Evolutionary conservation across 2,797 vertebrate genomes (phyloP), one percentile per base, ranked within the genome.

Genomic region (Nasua narica): DNA sequence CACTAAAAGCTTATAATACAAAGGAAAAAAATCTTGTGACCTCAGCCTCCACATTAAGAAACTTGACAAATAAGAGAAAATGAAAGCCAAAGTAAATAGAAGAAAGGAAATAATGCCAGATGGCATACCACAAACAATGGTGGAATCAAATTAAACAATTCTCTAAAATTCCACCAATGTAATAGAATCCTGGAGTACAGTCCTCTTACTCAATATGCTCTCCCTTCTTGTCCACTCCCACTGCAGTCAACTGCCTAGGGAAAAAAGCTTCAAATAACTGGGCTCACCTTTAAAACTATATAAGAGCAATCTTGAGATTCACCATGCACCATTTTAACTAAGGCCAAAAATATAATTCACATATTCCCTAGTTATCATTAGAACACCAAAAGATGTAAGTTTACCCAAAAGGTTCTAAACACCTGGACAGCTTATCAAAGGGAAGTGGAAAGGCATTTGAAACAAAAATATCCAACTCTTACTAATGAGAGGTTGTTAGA

Each of bases 341-440:
- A 84, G 76, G 35, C 35, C 82, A 72, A 70, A 23, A 96, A 74
- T 90, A 48, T 54, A 91, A 62, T n/a, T 94, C 56, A 90, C 13
- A 67, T 54, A 32, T 32, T 52, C 23, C 32, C 15, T 5, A 54
- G 37, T 82, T 92, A 56, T 78, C 46, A 52, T 84, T 82, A 77
- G 65, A 60, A 56, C 7, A 65, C 29, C 58, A 91, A 90, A 90
- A 76, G 37, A 72, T 8, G 56, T 18, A 69, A 32, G 2, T 43
- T 74, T 60, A 85, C 52, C 56, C 58, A 52, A 92, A 90, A 92
- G 81, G 40, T 35, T 70, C 60, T 7, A 79, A 77, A 62, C 43
- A 93, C 90, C 58, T 78, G 23, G 56, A 94, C 87, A 58, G 27
- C 65, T 90, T 94, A 69, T 76, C 79, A 70, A 89, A 92, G 18